Percentiles rank a stretch among this genome's conserved stretches.
Conservation (phyloP, 2,797 vertebrate species). For the Chrosomus eos region DNA sequence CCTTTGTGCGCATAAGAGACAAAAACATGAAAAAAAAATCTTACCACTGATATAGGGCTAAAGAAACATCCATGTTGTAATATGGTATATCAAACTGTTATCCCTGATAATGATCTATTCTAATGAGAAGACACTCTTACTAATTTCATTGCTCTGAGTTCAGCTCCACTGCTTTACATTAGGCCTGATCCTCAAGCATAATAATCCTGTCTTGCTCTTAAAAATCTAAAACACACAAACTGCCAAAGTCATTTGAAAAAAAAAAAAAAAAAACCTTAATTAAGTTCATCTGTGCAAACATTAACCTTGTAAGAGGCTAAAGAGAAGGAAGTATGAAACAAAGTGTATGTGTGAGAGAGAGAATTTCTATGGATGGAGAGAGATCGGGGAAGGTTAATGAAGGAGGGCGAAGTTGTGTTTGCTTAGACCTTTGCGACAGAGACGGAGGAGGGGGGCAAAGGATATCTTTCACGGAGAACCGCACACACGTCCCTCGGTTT, state of each 20-base stretch:
- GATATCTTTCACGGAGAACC: constrained; percentile 57
- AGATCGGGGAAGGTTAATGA: constrained; percentile 69
- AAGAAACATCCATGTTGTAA: not conserved
- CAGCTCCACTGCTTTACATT: constrained; percentile 56
- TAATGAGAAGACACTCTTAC: constrained; percentile 44
- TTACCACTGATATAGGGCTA: not conserved
- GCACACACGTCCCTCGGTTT: constrained; percentile 56
- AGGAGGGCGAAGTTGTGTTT: constrained; percentile 73
- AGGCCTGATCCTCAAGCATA: constrained; percentile 70
- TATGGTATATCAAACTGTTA: constrained; percentile 2
- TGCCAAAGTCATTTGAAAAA: constrained; percentile 76
- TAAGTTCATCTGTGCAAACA: constrained; percentile 82
- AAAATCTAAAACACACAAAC: constrained; percentile 79
- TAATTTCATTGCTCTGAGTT: constrained; percentile 53
- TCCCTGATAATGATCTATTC: constrained; percentile 28
- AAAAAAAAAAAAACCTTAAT: constrained; percentile 68
- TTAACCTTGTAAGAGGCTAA: constrained; percentile 65
- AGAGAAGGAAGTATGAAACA: constrained; percentile 31
- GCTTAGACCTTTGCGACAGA: constrained; percentile 67
- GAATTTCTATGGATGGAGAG: constrained; percentile 29
- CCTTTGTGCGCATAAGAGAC: not conserved
- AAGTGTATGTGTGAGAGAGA: constrained; percentile 23
- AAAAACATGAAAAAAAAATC: not conserved
- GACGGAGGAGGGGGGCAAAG: constrained; percentile 35
- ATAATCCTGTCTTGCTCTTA: constrained; percentile 70